Evolutionary conservation across 2,888 invertebrate species (phyloP), one percentile per base, ranked within the genome.

Genomic region (Neuroscelio doddi): DNA sequence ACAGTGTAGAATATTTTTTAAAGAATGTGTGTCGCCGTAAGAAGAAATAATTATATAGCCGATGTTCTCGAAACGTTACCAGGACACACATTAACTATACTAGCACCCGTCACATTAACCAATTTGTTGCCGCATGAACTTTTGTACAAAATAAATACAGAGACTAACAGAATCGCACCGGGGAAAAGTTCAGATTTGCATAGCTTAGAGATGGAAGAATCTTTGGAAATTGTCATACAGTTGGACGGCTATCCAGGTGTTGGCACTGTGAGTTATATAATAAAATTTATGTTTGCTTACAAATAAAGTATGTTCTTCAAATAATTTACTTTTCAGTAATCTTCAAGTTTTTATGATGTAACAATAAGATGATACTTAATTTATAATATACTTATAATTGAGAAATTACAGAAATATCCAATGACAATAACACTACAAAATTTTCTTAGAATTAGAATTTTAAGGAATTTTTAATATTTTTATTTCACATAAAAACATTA

Each of bases 91-190:
- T 91, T 98, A 63, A 90, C 91, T 1, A 86, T 99, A 39, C 86
- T 94, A 71, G 93, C 97, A 17, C 95, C 96, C 0, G 87, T 98
- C 12, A 88, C 92, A 10, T 82, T 98, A 1, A 90, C 92, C 68
- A 98, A 98, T 87, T 88, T 98, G 62, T 88, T 98, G 47, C 98
- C 98, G 0, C 88, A 92, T 70, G 94, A 94, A 84, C 80, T 95
- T 59, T 86, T 89, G 51, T 93, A 89, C 77, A 89, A 89, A 76
- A 85, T 88, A 30, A 85, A 86, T 9, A 85, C 82, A 0, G 87
- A 80, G 72, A 83, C 77, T 17, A 87, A 87, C 0, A 81, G 87
- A 69, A 85, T 88, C 8, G 77, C 80, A 57, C 84, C 87, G 0
- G 86, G 87, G 1, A 79, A 84, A 34, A 85, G 83, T 49, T 85